Evolutionary conservation across 2,888 invertebrate genomes (phyloP), one percentile per base, ranked within the genome.

Genomic region (Mimachlamys varia): DNA sequence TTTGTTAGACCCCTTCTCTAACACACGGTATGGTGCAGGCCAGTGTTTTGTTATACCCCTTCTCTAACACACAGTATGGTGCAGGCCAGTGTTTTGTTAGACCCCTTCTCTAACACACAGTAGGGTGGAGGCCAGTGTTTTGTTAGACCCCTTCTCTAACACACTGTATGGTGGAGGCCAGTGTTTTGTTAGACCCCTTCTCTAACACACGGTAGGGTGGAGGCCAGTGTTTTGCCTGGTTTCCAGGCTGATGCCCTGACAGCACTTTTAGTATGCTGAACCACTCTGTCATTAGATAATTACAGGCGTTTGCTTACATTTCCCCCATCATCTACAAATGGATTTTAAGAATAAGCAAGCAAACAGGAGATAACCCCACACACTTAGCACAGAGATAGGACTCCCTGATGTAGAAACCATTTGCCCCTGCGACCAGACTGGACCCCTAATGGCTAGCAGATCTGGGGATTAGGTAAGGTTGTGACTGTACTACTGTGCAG

Each of bases 341-440:
- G 76, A 76, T 76, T 76, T 58, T 76, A 76, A 76, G 76, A 76
- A 76, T 76, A 76, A 76, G 76, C 76, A 76, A 76, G 76, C 76
- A 76, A 76, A 76, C 22, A 76, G 76, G 27, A 19, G 76, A 76
- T 76, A 76, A 76, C 76, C 76, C 76, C 76, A 27, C 27, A 76
- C 76, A 76, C 76, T 76, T 76, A 76, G 76, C 76, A 76, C 27
- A 27, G 76, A 76, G 76, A 76, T 76, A 76, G 27, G 10, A 27
- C 13, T 27, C 7, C 27, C 76, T 76, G 76, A 76, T 76, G 76
- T 76, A 33, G 62, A 62, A 53, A 62, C 1, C 62, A 19, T 22
- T 62, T 62, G 4, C n/a, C n/a, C 62, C 76, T 76, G 2, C 7
- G 22, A 76, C 33, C 76, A 76, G 76, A 76, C 76, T 76, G 76